phyloP scores from a whole-genome alignment of 1,140 invertebrate genomes.

The Aphaenogaster floridana region DNA sequence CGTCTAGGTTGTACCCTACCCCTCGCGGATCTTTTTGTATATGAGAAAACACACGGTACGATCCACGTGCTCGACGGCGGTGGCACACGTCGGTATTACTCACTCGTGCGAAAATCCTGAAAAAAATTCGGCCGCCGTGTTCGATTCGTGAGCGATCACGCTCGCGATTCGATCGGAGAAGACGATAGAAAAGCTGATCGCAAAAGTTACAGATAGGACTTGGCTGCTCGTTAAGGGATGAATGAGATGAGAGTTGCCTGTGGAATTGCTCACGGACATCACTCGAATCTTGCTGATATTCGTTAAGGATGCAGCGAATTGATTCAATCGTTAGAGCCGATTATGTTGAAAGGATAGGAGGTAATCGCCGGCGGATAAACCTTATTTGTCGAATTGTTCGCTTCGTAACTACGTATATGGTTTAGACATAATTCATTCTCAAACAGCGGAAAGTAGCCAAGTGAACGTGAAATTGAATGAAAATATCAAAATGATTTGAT shows the following conservation, averaged over 20 bases:
- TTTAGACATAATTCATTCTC: slow-evolving; percentile 32
- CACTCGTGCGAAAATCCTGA: slow-evolving; percentile 48
- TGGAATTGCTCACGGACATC: not conserved
- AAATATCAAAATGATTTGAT: slow-evolving; percentile 15
- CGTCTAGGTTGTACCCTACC: not conserved
- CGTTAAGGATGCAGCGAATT: slow-evolving; percentile 20
- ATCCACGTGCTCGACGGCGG: slow-evolving; percentile 52
- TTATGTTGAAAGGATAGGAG: slow-evolving; percentile 40
- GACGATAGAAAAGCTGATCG: not conserved
- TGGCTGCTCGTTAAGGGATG: not conserved
- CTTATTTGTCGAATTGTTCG: slow-evolving; percentile 31
- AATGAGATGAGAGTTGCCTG: not conserved
- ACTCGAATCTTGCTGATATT: slow-evolving; percentile 31
- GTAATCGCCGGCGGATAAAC: slow-evolving; percentile 27
- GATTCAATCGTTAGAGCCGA: slow-evolving; percentile 24
- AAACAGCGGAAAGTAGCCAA: slow-evolving; percentile 17
- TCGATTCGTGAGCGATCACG: not conserved
- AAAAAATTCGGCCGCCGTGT: not conserved
- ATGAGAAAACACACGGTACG: slow-evolving; percentile 31
- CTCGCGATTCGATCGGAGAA: not conserved
- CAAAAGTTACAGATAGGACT: not conserved
- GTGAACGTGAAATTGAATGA: slow-evolving; percentile 16
- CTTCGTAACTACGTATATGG: not conserved
- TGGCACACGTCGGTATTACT: not conserved
- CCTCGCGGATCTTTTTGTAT: slow-evolving; percentile 15